Evolutionary conservation across 2,797 vertebrate species (phyloP).

Genomic region (Muraenolepis orangiensis): DNA sequence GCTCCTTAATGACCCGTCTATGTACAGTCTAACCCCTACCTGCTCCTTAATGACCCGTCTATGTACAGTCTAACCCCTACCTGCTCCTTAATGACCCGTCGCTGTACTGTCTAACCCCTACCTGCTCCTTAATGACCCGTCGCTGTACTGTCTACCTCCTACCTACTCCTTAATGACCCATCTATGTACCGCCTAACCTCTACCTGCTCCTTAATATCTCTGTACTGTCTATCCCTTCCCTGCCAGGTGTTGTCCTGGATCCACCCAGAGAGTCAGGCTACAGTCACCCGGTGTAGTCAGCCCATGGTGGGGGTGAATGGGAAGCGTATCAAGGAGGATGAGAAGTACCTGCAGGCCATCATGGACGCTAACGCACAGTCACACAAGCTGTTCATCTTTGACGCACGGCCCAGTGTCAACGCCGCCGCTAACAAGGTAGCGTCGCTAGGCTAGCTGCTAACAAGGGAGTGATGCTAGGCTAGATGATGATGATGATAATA

Average conservation of each 20-base stretch:
- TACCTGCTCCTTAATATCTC: too few species aligned
- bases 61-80: too few species aligned
- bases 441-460: neutral
- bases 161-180: too few species aligned
- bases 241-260: conserved; percentile 94
- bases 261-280: conserved; percentile 96
- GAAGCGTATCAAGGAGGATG: conserved; percentile 93
- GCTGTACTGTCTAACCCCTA: too few species aligned
- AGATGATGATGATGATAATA: neutral
- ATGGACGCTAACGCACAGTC: conserved; percentile 99
- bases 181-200: too few species aligned
- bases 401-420: conserved; percentile 92
- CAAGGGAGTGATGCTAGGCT: neutral
- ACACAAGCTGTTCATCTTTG: conserved; percentile 98
- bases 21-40: too few species aligned
- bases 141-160: too few species aligned
- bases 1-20: too few species aligned
- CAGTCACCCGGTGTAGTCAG: conserved; percentile 91
- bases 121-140: too few species aligned
- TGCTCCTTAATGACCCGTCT: too few species aligned
- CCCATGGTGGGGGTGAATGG: conserved; percentile 93
- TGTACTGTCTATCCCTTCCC: neutral
- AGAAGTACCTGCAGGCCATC: conserved; percentile 93
- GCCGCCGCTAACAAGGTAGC: conserved; percentile 94
- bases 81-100: too few species aligned